Conservation (phyloP, 2,888 invertebrate genomes). For the Ferrisia virgata region DNA sequence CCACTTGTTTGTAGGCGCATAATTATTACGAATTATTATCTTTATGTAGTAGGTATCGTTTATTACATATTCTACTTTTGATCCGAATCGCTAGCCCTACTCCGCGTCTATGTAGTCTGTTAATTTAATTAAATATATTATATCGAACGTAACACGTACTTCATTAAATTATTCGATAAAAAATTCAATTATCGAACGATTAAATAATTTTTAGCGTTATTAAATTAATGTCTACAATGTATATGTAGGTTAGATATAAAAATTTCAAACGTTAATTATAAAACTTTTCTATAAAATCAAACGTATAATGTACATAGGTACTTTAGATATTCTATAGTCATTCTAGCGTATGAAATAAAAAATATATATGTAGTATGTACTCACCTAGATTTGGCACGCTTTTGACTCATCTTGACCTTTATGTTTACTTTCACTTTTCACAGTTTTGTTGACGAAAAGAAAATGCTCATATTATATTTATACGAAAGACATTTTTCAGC, state of each 20-base stretch:
- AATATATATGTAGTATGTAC: too few relatives aligned
- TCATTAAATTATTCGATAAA: too few relatives aligned
- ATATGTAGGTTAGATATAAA: too few relatives aligned
- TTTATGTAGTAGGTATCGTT: background rate
- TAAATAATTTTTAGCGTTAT: too few relatives aligned
- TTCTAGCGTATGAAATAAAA: background rate
- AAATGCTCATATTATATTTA: background rate
- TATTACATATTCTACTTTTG: background rate
- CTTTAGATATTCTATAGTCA: background rate
- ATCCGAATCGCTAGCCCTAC: too few relatives aligned
- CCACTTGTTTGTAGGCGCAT: background rate
- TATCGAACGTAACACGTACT: background rate
- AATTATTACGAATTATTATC: background rate
- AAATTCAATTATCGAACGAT: background rate
- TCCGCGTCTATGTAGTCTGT: background rate
- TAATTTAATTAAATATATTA: background rate
- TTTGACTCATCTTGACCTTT: background rate
- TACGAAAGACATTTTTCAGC: background rate
- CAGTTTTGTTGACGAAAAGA: background rate
- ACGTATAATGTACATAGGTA: too few relatives aligned
- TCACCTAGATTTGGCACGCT: background rate
- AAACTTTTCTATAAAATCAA: background rate
- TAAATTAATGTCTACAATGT: too few relatives aligned
- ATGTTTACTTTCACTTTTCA: background rate
- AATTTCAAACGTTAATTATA: background rate